A percentile compares a stretch with the other conserved stretches of the same genome.
phyloP scores from a whole-genome alignment of 1,140 invertebrate species.

The Drosophila chauvacae region DNA sequence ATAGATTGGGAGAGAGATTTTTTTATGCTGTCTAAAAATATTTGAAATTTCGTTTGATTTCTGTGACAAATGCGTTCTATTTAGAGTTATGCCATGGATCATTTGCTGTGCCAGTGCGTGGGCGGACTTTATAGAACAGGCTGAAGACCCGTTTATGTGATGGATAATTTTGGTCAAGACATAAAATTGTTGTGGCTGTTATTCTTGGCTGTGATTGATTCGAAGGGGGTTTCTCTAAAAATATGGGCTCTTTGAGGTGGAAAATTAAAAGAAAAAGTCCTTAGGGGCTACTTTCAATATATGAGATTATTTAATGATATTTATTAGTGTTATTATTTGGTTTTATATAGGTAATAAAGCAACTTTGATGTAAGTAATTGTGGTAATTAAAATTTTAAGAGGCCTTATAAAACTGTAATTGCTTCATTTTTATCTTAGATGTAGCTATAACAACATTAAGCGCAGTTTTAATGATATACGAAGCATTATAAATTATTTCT shows the following conservation, averaged over 20 bases:
- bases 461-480: background rate
- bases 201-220: slow-evolving; percentile 31
- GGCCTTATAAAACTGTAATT: background rate
- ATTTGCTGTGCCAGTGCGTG: slow-evolving; percentile 48
- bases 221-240: background rate
- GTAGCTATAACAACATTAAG: background rate
- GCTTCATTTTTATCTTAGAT: background rate
- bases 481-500: background rate
- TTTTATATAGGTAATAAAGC: background rate
- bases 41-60: slow-evolving; percentile 68
- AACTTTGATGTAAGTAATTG: background rate
- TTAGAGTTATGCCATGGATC: slow-evolving; percentile 75
- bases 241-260: slow-evolving; percentile 11
- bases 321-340: background rate
- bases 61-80: slow-evolving; percentile 76
- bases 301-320: background rate
- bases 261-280: slow-evolving; percentile 17
- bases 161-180: slow-evolving; percentile 41
- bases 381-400: background rate
- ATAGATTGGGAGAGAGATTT: background rate
- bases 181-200: slow-evolving; percentile 8
- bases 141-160: slow-evolving; percentile 36
- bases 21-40: slow-evolving; percentile 53
- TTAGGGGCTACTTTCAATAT: background rate
- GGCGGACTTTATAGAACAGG: slow-evolving; percentile 36